Evolutionary conservation across 92 coral and sea anemone genomes (phyloP).

Genomic region (Palythoa heliodiscus): DNA sequence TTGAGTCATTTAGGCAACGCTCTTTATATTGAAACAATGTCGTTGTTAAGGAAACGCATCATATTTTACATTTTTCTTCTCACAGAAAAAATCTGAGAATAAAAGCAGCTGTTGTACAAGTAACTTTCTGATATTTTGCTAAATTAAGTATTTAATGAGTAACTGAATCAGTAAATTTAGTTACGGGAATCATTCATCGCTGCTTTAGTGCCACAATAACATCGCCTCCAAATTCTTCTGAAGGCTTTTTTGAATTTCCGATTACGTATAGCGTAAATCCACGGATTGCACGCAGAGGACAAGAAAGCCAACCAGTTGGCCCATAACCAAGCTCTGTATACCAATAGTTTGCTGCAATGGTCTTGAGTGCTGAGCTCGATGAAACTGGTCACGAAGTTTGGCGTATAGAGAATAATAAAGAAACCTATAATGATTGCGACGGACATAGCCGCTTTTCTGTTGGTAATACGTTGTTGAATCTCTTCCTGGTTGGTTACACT

Average conservation of each 20-base stretch:
- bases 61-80: too few relatives aligned
- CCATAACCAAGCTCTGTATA: neutral
- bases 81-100: too few relatives aligned
- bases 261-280: neutral
- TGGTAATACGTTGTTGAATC: neutral
- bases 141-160: too few relatives aligned
- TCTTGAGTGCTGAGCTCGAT: neutral
- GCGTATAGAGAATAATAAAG: neutral
- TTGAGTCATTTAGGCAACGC: too few relatives aligned
- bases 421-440: constrained; percentile 1
- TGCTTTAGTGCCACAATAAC: neutral
- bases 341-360: neutral
- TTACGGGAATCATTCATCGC: neutral
- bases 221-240: neutral
- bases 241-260: neutral
- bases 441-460: neutral
- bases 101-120: too few relatives aligned
- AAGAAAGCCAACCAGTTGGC: neutral
- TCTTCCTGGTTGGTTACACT: neutral
- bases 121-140: too few relatives aligned
- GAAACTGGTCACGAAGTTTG: neutral
- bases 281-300: neutral
- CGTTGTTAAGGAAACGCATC: too few relatives aligned
- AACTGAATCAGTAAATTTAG: too few relatives aligned
- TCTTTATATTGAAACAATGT: too few relatives aligned